Base-by-base conservation (phyloP, 2,797 vertebrate genomes). In the Chromis chromis region DNA sequence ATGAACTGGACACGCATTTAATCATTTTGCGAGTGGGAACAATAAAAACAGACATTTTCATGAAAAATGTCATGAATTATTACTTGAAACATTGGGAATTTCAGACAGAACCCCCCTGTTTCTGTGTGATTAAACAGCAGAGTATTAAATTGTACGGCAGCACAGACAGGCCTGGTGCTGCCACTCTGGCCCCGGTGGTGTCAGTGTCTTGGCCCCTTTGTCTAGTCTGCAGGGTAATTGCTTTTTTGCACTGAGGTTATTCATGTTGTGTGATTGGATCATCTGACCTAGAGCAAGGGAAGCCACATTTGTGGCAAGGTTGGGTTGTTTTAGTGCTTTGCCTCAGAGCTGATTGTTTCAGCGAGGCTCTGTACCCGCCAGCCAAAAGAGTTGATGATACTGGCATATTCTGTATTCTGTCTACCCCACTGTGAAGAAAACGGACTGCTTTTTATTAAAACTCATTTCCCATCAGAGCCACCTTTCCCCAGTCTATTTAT, bases 231-330 rank as follows among this genome's bases (percentile, higher is more conserved):
- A 64, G 86, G 82, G 85, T 91, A 91, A 92, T 91, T 88, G 88
- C 85, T 92, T 92, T 89, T 78, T 82, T 74, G 79, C 66, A 24
- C 69, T 27, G 70, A 73, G 83, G 82, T 86, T 90, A 87, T 89
- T 83, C 84, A 82, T 89, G 88, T 86, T 84, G 57, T 81, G 80
- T 49, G 81, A 90, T 83, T 89, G 83, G 85, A 90, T 89, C 74
- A 59, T 82, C 78, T 50, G 57, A 84, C 88, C 86, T 50, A 56
- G 53, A 87, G 72, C 83, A 68, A 69, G 65, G 50, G 53, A 76
- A 83, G 84, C 65, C 74, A 67, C 85, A 76, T 86, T 87, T 84
- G 79, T 65, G 66, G 64, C 22, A 66, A 83, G 80, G 68, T 82
- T 76, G 71, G 78, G 36, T 85, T 85, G 79, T 82, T 91, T 82